Conservation (phyloP, 2,113 vertebrate genomes). For the Platysteira castanea region DNA sequence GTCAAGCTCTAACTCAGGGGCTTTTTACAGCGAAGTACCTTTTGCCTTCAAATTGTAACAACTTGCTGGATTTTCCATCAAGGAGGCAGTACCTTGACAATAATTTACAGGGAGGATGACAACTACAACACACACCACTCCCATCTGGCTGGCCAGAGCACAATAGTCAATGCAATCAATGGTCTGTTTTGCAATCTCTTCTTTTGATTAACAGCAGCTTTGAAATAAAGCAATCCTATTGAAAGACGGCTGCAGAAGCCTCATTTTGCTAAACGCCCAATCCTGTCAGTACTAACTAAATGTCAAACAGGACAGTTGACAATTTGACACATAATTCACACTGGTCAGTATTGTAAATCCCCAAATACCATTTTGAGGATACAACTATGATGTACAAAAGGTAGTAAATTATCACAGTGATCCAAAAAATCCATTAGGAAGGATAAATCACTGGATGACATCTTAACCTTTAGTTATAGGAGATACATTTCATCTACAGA, state of each 20-base stretch:
- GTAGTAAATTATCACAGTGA: conserved; percentile 5
- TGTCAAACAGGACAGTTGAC: background rate
- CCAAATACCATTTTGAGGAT: background rate
- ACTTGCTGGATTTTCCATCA: background rate
- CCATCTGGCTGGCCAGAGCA: background rate
- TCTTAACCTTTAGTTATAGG: background rate
- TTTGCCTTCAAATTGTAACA: background rate
- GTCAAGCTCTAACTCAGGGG: background rate
- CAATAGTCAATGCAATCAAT: background rate
- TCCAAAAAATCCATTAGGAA: background rate
- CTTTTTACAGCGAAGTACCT: background rate
- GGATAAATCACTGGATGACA: background rate
- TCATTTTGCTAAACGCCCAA: background rate
- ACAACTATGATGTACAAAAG: background rate
- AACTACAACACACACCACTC: background rate
- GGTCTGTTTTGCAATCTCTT: background rate
- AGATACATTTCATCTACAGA: background rate
- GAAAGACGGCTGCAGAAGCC: background rate
- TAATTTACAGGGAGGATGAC: background rate
- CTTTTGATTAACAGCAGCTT: background rate
- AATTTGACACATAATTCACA: background rate
- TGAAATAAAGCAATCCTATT: background rate
- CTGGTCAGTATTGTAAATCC: background rate
- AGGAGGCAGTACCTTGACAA: background rate
- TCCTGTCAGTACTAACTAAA: background rate